Evolutionary conservation across 2,888 invertebrate species (phyloP).

Genomic region (Oxycera nigricornis): DNA sequence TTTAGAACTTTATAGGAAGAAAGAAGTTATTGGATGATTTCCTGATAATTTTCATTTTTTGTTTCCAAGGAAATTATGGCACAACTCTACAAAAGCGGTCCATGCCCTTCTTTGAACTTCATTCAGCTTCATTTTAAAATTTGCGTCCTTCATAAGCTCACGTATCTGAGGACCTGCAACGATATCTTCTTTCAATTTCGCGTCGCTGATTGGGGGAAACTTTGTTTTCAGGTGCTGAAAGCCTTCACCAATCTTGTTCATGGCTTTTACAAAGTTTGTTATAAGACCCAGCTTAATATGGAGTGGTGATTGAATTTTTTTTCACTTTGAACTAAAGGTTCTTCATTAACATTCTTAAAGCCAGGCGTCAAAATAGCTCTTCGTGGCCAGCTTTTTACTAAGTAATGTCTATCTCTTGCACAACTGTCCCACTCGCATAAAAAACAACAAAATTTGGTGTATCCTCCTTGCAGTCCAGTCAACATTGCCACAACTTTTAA

Average conservation of each 20-base stretch:
- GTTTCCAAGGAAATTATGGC: conserved; percentile 31
- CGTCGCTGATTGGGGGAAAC: conserved; percentile 41
- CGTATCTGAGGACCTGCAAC: conserved; percentile 40
- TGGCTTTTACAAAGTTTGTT: conserved; percentile 45
- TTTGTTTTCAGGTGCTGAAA: conserved; percentile 43
- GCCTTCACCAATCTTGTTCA: conserved; percentile 40
- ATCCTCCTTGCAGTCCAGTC: conserved; percentile 30
- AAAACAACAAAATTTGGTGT: conserved; percentile 24
- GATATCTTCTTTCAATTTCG: conserved; percentile 43
- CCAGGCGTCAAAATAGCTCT: neutral
- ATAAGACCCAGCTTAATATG: conserved; percentile 46
- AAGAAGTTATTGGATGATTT: conserved; percentile 16
- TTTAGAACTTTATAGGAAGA: neutral
- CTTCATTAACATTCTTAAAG: neutral
- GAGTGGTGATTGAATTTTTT: conserved; percentile 42
- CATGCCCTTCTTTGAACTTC: conserved; percentile 26
- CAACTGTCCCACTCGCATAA: conserved; percentile 8
- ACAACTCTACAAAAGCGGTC: conserved; percentile 12
- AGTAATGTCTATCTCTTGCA: neutral
- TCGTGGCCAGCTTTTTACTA: neutral
- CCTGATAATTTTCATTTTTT: conserved; percentile 13
- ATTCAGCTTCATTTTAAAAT: conserved; percentile 21
- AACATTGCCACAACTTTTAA: conserved; percentile 11
- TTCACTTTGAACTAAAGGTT: neutral
- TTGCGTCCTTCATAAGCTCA: conserved; percentile 20